Percentiles rank a stretch among this genome's conserved stretches.
phyloP scores from a whole-genome alignment of 2,797 vertebrate species.

The Valencia hispanica region DNA sequence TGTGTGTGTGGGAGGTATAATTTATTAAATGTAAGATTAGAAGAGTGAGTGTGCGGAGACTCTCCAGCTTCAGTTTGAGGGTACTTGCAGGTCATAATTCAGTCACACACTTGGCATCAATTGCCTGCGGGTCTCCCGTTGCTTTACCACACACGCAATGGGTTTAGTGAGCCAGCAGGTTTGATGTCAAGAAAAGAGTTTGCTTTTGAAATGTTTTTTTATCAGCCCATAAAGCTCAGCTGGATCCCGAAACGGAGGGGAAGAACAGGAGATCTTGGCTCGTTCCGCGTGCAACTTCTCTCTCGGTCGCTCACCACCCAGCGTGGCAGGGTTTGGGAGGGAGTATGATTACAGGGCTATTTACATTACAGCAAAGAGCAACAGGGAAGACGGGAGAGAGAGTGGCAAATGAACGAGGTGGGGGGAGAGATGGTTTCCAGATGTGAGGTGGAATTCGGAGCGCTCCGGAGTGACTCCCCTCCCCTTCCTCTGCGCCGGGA shows the following conservation, averaged over 20 bases:
- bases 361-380: slow-evolving; percentile 69
- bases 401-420: slow-evolving; percentile 32
- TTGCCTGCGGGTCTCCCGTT: slow-evolving; percentile 22
- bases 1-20: background rate
- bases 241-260: slow-evolving; percentile 30
- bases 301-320: slow-evolving; percentile 47
- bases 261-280: slow-evolving; percentile 25
- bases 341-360: slow-evolving; percentile 71
- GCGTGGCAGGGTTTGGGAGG: slow-evolving; percentile 35
- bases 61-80: background rate
- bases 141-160: slow-evolving; percentile 13
- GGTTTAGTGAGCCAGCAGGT: slow-evolving; percentile 5
- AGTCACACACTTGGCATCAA: slow-evolving; percentile 27
- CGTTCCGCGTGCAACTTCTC: slow-evolving; percentile 6
- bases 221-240: slow-evolving; percentile 47
- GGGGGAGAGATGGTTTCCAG: slow-evolving; percentile 73
- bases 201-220: slow-evolving; percentile 42
- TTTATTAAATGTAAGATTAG: background rate
- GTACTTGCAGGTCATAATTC: background rate
- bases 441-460: slow-evolving; percentile 74
- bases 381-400: slow-evolving; percentile 36
- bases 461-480: slow-evolving; percentile 38
- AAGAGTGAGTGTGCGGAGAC: background rate
- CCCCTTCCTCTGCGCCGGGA: slow-evolving; percentile 34
- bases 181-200: slow-evolving; percentile 28